Conservation (phyloP, 2,797 vertebrate genomes). For the Acestrorhynchus altus region DNA sequence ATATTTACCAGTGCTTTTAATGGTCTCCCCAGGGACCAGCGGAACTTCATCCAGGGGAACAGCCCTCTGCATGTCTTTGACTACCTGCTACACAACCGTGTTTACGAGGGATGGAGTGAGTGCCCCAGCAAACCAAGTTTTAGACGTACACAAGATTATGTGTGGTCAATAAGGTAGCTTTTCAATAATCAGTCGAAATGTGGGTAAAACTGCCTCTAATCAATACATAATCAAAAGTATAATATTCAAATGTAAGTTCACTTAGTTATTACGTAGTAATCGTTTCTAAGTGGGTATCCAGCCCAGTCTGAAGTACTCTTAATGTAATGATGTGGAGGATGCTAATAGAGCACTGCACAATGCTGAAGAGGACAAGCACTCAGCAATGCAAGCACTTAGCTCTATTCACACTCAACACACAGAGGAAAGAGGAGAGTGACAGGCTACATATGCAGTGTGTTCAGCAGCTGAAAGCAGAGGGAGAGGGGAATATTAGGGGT, state of each 20-base stretch:
- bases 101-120: background rate
- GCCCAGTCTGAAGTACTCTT: too few species aligned
- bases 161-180: background rate
- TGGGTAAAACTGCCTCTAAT: too few species aligned
- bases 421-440: conserved; percentile 13
- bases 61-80: conserved; percentile 84
- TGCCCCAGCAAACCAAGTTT: background rate
- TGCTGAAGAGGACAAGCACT: background rate
- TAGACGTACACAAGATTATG: background rate
- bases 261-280: too few species aligned
- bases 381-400: background rate
- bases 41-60: conserved; percentile 89
- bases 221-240: too few species aligned
- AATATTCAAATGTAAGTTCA: too few species aligned
- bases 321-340: background rate
- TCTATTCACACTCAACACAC: background rate
- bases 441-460: background rate
- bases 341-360: background rate
- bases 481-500: conserved; percentile 13
- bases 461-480: background rate
- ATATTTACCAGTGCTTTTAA: conserved; percentile 86
- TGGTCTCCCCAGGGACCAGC: conserved; percentile 90
- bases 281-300: background rate
- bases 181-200: too few species aligned
- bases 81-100: conserved; percentile 70